Evolutionary conservation across 2,113 vertebrate genomes (phyloP), one percentile per base, ranked within the genome.

Genomic region (Beaufortia kweichowensis): DNA sequence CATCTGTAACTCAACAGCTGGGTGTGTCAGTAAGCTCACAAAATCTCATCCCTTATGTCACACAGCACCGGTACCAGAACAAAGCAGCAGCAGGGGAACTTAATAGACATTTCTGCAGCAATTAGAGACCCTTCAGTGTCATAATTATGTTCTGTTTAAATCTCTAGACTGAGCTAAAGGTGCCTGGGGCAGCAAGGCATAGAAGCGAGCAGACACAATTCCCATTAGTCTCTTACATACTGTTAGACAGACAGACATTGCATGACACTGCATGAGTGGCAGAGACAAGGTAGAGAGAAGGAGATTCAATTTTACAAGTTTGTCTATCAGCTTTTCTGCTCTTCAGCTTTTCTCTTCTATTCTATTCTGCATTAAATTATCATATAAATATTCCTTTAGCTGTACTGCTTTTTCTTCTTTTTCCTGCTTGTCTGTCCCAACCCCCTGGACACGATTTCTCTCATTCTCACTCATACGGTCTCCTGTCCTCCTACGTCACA

Each of bases 381-480:
- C 0, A 33, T 55, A 29, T 21, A 46, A 59, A 39, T 5, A 41
- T 10, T 5, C 50, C 23, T 31, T 12, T 48, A 33, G 21, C 50
- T 41, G 7, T 39, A 10, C 35, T 21, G 24, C 19, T 19, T 15
- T 43, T 11, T 73, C 10, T 24, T 21, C 3, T 35, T 62, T 66
- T 23, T 23, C 11, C 57, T 21, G 4, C 14, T 39, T 43, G 29
- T 60, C 14, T 19, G 8, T 21, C 48, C 14, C 46, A 26, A 43
- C 29, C 28, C 75, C 46, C 53, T 67, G 61, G 46, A 61, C 48
- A 67, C 26, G 28, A 57, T 50, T 61, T 78, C 59, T 74, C 48
- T 61, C 46, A 23, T 29, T 19, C 60, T 57, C 24, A 7, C 0
- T 12, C 57, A 33, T 12, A 35, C 21, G 15, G 46, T n/a, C 24